Conservation (phyloP, 2,113 vertebrate genomes). For the Paraplagusia blochii region DNA sequence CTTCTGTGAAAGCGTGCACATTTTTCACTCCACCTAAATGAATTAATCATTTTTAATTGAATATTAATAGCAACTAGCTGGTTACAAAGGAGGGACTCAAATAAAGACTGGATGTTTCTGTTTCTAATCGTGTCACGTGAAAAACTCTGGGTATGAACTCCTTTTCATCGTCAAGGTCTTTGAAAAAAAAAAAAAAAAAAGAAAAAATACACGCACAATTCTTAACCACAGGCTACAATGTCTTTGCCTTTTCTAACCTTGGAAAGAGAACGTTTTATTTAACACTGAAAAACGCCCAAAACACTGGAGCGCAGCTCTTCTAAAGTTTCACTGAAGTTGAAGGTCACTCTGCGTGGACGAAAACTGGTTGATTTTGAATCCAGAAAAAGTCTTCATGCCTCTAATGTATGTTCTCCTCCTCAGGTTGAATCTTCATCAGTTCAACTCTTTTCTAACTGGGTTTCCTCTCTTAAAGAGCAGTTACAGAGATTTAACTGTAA, state of each 20-base stretch:
- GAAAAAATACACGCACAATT: neutral
- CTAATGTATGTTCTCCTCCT: no score
- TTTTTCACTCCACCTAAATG: slow-evolving; percentile 62
- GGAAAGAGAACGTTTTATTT: slow-evolving; percentile 8
- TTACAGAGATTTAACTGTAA: no score
- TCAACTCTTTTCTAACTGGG: no score
- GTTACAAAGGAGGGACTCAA: neutral
- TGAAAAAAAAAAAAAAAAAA: no score
- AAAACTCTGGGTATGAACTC: neutral
- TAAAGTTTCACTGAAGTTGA: neutral
- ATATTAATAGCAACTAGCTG: slow-evolving; percentile 18
- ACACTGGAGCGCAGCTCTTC: neutral
- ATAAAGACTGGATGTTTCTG: neutral
- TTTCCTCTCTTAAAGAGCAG: no score
- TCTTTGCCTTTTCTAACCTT: slow-evolving; percentile 8
- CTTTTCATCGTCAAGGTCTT: neutral
- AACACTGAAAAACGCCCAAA: neutral
- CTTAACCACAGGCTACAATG: slow-evolving; percentile 1
- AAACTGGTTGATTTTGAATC: no score
- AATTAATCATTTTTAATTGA: slow-evolving; percentile 56
- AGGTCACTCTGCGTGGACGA: neutral
- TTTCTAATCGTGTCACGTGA: neutral
- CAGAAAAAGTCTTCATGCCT: no score
- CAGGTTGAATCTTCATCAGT: no score
- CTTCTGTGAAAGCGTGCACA: slow-evolving; percentile 56